These are phyloP conservation scores for Sicus ferrugineus DNA, from an alignment of 2,888 invertebrate species.

Conservation along the genomic window DNA sequence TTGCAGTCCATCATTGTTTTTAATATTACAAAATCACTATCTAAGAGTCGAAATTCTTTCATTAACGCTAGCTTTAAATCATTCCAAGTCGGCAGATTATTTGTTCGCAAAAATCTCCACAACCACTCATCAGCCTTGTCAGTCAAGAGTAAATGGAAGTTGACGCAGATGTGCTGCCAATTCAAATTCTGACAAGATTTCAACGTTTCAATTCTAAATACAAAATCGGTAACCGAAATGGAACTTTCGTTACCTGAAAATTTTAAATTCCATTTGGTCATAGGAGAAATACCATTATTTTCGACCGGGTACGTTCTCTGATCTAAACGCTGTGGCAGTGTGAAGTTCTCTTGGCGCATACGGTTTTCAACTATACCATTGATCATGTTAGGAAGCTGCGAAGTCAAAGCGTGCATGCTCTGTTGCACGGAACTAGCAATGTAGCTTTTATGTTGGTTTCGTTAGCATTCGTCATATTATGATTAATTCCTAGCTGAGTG, in stretches of 20 bases:
- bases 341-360: neutral
- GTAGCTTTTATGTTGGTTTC: no score
- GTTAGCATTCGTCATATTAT: no score
- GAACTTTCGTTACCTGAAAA: neutral
- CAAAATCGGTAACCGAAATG: slow-evolving; percentile 1
- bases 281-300: neutral
- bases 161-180: no score
- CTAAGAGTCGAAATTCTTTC: neutral
- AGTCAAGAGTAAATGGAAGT: no score
- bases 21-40: slow-evolving; percentile 2
- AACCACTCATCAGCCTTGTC: neutral
- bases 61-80: neutral
- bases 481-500: no score
- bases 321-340: neutral
- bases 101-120: neutral
- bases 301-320: neutral
- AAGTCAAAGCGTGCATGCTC: neutral
- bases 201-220: neutral
- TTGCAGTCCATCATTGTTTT: slow-evolving; percentile 1
- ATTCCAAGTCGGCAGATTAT: neutral
- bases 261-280: slow-evolving; percentile 3
- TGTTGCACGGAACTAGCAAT: slow-evolving; percentile 5
- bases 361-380: neutral
- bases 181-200: neutral
- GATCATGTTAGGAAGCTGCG: neutral